These are phyloP conservation scores for Buphagus erythrorhynchus DNA, from an alignment of 2,797 vertebrate genomes.

Conservation along the genomic window DNA sequence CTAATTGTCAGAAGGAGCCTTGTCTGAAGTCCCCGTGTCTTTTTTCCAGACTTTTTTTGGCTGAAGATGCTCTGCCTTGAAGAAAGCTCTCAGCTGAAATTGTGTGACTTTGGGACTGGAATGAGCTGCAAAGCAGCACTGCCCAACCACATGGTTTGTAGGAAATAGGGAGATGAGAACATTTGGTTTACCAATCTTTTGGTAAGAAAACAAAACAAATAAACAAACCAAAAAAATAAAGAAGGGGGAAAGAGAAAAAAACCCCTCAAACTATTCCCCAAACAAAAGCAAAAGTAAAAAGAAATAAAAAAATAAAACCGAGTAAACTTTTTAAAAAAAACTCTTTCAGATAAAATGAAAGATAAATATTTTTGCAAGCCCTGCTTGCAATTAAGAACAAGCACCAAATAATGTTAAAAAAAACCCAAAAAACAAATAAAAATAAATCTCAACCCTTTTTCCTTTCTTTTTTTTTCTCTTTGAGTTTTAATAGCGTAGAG, in stretches of 20 bases:
- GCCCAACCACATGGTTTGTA: neutral
- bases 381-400: constrained; percentile 77
- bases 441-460: constrained; percentile 9
- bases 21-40: neutral
- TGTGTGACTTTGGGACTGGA: neutral
- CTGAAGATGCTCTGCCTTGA: constrained; percentile 5
- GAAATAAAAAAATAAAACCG: constrained; percentile 67
- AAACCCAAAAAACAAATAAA: constrained; percentile 13
- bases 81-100: constrained; percentile 35
- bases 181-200: constrained; percentile 11
- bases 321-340: constrained; percentile 58
- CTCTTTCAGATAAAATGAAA: constrained; percentile 82
- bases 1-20: neutral
- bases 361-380: constrained; percentile 79
- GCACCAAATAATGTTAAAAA: constrained; percentile 66
- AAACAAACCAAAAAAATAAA: neutral
- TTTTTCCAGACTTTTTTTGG: neutral
- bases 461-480: neutral
- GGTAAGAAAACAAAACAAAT: constrained; percentile 1
- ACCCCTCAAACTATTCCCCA: neutral
- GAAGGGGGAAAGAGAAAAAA: rapidly evolving
- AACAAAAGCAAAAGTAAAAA: constrained; percentile 52
- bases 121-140: neutral
- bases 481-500: neutral
- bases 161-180: neutral